Evolutionary conservation across 2,113 vertebrate species (phyloP).

Genomic region (Vimba vimba): DNA sequence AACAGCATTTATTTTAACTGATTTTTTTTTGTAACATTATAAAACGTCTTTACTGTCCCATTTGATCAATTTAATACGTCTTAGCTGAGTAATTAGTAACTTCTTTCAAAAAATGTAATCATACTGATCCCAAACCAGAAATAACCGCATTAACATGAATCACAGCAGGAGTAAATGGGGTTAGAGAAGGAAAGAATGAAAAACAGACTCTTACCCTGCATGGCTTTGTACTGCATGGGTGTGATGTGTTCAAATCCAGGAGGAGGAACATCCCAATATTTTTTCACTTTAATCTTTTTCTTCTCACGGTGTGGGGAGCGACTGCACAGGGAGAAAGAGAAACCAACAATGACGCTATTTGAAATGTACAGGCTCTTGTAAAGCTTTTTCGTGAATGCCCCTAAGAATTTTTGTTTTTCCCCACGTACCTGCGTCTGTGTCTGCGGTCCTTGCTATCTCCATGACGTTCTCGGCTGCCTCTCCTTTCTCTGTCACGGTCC

Average conservation of each 20-base stretch:
- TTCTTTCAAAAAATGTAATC: not conserved
- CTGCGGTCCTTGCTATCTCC: constrained; percentile 87
- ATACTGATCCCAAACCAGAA: not conserved
- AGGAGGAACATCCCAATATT: constrained; percentile 92
- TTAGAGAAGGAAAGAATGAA: not conserved
- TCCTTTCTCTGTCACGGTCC: constrained; percentile 75
- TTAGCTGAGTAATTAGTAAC: not conserved
- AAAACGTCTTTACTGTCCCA: not conserved
- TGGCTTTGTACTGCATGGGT: constrained; percentile 96
- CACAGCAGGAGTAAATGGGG: not conserved
- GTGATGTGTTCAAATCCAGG: constrained; percentile 93
- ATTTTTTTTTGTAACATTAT: not conserved
- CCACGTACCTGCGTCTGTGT: constrained; percentile 76
- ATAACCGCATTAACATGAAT: not conserved
- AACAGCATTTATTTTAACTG: not conserved
- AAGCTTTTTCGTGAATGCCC: not conserved
- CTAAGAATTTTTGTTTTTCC: not conserved
- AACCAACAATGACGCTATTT: not conserved
- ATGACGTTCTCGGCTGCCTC: constrained; percentile 80
- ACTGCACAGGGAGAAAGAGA: constrained; percentile 66
- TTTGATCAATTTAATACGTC: not conserved
- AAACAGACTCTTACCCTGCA: constrained; percentile 81
- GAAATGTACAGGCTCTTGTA: not conserved
- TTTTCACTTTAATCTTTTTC: constrained; percentile 92
- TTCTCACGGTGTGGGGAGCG: constrained; percentile 89